phyloP scores from a whole-genome alignment of 2,113 vertebrate genomes.

The Callipepla squamata region DNA sequence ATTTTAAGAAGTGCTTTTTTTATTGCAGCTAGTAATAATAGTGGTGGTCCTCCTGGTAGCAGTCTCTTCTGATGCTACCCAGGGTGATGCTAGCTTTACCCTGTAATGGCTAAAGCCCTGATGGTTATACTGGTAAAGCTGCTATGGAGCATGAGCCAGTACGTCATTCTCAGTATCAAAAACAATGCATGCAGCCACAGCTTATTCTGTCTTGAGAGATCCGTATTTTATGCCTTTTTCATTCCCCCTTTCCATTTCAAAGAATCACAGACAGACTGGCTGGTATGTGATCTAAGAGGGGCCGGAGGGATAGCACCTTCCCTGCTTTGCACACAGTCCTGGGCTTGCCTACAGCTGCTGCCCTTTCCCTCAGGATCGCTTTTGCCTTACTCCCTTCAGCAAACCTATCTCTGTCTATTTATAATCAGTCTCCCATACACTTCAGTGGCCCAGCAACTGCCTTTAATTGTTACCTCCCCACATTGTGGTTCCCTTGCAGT shows the following conservation, averaged over 20 bases:
- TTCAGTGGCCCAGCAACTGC: conserved; percentile 18
- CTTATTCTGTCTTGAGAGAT: background rate
- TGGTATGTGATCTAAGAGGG: background rate
- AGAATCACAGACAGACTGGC: background rate
- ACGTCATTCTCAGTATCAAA: conserved; percentile 31
- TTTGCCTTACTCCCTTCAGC: background rate
- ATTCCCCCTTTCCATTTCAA: background rate
- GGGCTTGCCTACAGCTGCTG: background rate
- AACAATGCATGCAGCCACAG: background rate
- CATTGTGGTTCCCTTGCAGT: conserved; percentile 37
- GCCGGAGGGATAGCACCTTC: background rate
- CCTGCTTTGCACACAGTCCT: background rate
- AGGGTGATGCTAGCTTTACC: conserved; percentile 70
- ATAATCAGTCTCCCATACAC: background rate
- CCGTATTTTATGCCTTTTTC: background rate
- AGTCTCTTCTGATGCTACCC: conserved; percentile 70
- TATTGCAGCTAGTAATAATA: conserved; percentile 80
- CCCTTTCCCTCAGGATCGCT: background rate
- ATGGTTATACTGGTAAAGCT: conserved; percentile 61
- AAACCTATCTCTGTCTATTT: conserved; percentile 24
- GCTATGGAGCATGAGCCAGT: conserved; percentile 14
- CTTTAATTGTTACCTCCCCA: conserved; percentile 53
- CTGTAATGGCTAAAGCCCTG: conserved; percentile 59
- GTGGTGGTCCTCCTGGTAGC: conserved; percentile 74
- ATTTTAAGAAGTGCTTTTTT: conserved; percentile 81